phyloP scores from a whole-genome alignment of 2,888 invertebrate genomes.

The Tenodera sinensis region DNA sequence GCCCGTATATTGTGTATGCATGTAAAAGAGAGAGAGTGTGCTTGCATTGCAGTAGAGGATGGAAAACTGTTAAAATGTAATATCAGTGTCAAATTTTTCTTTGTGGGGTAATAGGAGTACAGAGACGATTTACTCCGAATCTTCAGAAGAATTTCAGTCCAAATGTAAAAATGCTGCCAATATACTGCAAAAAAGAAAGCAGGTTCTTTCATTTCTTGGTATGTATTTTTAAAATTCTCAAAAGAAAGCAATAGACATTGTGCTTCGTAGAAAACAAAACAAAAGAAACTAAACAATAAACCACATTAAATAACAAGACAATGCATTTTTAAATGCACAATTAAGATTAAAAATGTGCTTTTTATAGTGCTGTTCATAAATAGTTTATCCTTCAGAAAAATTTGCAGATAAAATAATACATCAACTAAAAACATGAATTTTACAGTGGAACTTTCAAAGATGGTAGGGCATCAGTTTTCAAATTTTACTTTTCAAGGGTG shows the following conservation, averaged over 20 bases:
- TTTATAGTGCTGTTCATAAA: neutral
- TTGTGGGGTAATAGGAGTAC: conserved; percentile 1
- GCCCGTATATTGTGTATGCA: too few relatives aligned
- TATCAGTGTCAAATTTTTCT: neutral
- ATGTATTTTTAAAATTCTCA: neutral
- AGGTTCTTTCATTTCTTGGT: neutral
- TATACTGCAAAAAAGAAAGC: conserved; percentile 18
- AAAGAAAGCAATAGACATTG: neutral
- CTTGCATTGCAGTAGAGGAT: neutral
- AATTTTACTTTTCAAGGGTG: too few relatives aligned
- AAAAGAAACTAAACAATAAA: too few relatives aligned
- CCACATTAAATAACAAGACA: too few relatives aligned
- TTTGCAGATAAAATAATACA: neutral
- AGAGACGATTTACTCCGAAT: conserved; percentile 13
- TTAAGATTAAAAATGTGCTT: too few relatives aligned
- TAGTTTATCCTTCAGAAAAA: neutral
- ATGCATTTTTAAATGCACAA: too few relatives aligned
- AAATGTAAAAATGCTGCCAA: conserved; percentile 20
- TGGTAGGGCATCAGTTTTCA: too few relatives aligned
- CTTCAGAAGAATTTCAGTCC: conserved; percentile 3
- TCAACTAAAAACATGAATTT: neutral
- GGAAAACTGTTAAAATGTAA: neutral
- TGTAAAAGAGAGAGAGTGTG: too few relatives aligned
- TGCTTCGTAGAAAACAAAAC: neutral
- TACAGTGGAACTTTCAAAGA: too few relatives aligned